Conservation (phyloP, 1,140 invertebrate species). For the Wasmannia auropunctata region DNA sequence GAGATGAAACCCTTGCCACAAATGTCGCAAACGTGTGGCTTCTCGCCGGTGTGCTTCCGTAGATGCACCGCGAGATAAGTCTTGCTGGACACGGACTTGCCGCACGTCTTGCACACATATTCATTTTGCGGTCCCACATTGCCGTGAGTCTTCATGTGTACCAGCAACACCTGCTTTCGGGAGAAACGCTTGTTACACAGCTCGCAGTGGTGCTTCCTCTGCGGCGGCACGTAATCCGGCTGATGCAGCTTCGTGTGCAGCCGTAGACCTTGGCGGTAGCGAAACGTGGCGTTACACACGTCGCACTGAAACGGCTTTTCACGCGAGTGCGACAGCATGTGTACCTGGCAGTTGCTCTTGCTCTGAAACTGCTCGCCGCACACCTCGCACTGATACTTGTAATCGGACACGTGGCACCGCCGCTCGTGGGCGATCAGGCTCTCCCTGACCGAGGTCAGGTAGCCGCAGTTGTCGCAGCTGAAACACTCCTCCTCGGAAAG, state of each 20-base stretch:
- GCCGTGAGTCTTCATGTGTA: slow-evolving; percentile 83
- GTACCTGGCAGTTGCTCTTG: slow-evolving; percentile 80
- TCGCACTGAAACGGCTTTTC: slow-evolving; percentile 84
- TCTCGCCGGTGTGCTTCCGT: slow-evolving; percentile 89
- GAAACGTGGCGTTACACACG: slow-evolving; percentile 84
- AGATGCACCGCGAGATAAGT: slow-evolving; percentile 94
- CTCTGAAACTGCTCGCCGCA: slow-evolving; percentile 87
- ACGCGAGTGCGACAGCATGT: slow-evolving; percentile 76
- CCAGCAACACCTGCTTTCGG: slow-evolving; percentile 82
- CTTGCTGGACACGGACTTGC: slow-evolving; percentile 89
- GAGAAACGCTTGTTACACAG: slow-evolving; percentile 84
- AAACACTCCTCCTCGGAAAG: slow-evolving; percentile 73
- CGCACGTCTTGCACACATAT: slow-evolving; percentile 91
- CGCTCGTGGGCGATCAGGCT: slow-evolving; percentile 80
- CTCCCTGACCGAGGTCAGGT: slow-evolving; percentile 77
- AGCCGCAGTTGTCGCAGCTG: slow-evolving; percentile 80
- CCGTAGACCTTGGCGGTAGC: slow-evolving; percentile 84
- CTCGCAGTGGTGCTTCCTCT: slow-evolving; percentile 83
- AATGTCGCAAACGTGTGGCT: slow-evolving; percentile 85
- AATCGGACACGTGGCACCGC: slow-evolving; percentile 81
- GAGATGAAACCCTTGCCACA: slow-evolving; percentile 90
- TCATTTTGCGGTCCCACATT: slow-evolving; percentile 80
- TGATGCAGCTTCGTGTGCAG: slow-evolving; percentile 86
- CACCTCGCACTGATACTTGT: slow-evolving; percentile 88
- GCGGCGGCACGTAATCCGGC: slow-evolving; percentile 83